Conservation (phyloP, 2,113 vertebrate genomes). For the Hyperoodon ampullatus region DNA sequence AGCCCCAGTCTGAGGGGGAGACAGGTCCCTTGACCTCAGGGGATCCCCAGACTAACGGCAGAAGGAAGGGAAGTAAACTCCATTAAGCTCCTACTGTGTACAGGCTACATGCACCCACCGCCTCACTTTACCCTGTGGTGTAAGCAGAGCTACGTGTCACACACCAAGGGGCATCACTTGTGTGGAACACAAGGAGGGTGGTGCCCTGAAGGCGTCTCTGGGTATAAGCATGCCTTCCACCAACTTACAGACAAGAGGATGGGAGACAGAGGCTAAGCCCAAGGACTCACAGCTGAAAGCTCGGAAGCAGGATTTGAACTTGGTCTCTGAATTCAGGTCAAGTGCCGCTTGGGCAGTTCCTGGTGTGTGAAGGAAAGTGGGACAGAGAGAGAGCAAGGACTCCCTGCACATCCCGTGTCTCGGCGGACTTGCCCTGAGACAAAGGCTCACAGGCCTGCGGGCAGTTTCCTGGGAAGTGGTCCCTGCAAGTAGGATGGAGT, state of each 20-base stretch:
- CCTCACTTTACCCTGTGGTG: not conserved
- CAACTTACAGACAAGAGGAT: not conserved
- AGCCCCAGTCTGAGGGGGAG: not conserved
- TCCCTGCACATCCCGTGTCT: not conserved
- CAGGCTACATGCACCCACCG: no score
- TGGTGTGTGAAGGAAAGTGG: not conserved
- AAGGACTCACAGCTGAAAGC: not conserved
- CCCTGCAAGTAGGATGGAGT: not conserved
- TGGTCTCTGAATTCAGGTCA: not conserved
- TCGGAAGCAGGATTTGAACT: not conserved
- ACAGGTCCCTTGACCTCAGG: not conserved
- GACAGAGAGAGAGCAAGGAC: no score
- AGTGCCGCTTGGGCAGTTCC: not conserved
- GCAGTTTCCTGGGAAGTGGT: not conserved
- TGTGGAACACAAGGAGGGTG: not conserved
- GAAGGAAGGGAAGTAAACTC: not conserved
- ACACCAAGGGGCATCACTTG: not conserved
- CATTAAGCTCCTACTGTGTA: no score
- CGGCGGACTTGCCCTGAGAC: no score
- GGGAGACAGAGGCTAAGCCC: not conserved
- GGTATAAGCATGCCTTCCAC: fast-evolving
- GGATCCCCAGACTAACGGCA: not conserved
- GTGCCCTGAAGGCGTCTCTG: not conserved
- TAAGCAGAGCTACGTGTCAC: not conserved
- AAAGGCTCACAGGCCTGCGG: no score